Conservation (phyloP, 2,113 vertebrate genomes). For the Sitta europaea region DNA sequence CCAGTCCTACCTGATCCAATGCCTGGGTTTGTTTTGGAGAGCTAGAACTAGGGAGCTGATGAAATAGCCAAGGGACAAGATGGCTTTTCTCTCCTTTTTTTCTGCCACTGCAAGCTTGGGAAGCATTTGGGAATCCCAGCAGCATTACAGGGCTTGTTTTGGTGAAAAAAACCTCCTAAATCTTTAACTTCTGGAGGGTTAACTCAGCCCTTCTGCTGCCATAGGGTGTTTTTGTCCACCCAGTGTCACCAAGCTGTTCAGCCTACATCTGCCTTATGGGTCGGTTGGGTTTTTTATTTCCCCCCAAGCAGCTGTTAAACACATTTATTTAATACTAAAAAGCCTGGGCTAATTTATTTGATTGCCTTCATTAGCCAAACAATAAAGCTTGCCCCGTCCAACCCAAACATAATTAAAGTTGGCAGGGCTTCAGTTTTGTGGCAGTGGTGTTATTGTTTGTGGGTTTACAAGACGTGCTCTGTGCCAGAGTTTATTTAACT, state of each 20-base stretch:
- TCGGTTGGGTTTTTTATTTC: not conserved
- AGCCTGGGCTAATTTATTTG: conserved; percentile 38
- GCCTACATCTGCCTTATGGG: not conserved
- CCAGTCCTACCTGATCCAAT: not conserved
- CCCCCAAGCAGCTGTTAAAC: conserved; percentile 43
- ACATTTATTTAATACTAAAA: conserved; percentile 52
- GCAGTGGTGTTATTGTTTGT: conserved; percentile 39
- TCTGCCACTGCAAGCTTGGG: not conserved
- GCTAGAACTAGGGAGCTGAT: not conserved
- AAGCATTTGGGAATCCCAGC: not conserved
- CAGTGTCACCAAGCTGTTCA: not conserved
- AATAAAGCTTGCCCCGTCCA: conserved; percentile 61
- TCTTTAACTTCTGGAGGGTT: not conserved
- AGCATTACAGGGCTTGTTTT: not conserved
- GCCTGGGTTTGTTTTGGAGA: not conserved
- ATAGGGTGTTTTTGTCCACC: not conserved
- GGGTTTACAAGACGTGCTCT: conserved; percentile 58
- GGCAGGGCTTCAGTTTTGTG: conserved; percentile 67
- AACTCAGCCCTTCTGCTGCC: not conserved
- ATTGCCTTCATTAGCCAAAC: conserved; percentile 55
- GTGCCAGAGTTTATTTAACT: conserved; percentile 80
- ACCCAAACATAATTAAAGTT: conserved; percentile 69
- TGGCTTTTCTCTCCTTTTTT: too few species aligned
- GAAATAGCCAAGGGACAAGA: not conserved
- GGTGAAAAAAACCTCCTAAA: not conserved